Evolutionary conservation across 2,888 invertebrate species (phyloP), one percentile per base, ranked within the genome.

Genomic region (Xiphydria camelus): DNA sequence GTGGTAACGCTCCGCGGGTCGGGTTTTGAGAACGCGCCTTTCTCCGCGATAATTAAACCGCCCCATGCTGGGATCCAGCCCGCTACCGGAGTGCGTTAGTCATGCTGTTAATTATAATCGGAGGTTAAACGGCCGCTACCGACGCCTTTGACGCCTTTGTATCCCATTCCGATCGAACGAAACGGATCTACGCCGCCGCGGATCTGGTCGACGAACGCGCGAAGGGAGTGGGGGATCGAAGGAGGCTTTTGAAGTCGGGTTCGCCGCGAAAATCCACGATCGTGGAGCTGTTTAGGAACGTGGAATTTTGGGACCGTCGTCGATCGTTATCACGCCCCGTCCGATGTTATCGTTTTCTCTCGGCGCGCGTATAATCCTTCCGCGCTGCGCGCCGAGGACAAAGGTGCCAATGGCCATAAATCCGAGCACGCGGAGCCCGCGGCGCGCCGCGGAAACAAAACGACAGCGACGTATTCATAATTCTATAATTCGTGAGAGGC

Each of bases 401-500:
- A 66, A 66, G 61, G 57, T 61, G 59, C 61, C 62, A 64, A 66
- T 60, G 57, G 59, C 52, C 58, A 64, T 67, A 67, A 67, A 67
- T 67, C 66, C 57, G 10, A 47, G 37, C 17, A 17, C 25, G 37
- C 26, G 32, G 38, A 34, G 41, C 19, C 29, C 15, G 29, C 18
- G 20, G 21, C 9, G 33, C 41, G 46, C 43, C 47, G 46, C 51
- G 47, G 38, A 23, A 29, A 6, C n/a, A n/a, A n/a, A 9, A 17
- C 22, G 37, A 17, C 39, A 29, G 9, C 38, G 22, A 50, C 49
- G 49, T 64, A 66, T 68, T 70, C 64, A 61, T 66, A 66, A 70
- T 70, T 70, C 68, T 63, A 67, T 68, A 69, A 69, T 70, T 70
- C 70, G 67, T 64, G 60, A 10, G 62, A 62, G 54, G 42, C 55